Percentiles rank a stretch among this genome's conserved stretches.
Conservation (phyloP, 2,797 vertebrate species). For the Pangasius larnaudii region DNA sequence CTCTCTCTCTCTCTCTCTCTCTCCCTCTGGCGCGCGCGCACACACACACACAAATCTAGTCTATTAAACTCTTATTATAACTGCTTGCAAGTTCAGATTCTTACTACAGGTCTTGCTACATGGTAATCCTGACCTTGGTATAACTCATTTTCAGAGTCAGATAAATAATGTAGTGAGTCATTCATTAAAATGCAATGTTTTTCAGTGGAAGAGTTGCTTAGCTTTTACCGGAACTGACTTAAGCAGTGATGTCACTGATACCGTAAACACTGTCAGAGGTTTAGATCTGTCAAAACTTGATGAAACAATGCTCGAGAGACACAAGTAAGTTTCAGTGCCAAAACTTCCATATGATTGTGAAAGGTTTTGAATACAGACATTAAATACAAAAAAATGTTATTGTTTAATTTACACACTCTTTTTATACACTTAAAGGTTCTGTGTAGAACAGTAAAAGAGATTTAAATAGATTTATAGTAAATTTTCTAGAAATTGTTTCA, state of each 20-base stretch:
- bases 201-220: not conserved
- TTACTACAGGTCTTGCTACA: not conserved
- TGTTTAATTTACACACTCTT: not conserved
- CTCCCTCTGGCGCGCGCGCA: no score
- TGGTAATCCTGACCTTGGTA: not conserved
- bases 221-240: not conserved
- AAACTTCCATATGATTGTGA: not conserved
- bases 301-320: not conserved
- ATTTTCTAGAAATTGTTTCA: not conserved
- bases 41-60: not conserved
- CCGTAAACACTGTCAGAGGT: not conserved
- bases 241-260: not conserved
- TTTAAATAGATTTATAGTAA: not conserved
- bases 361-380: not conserved
- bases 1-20: no score
- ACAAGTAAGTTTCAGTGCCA: not conserved
- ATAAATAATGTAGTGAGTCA: not conserved
- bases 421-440: not conserved
- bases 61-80: not conserved
- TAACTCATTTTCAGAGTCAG: not conserved
- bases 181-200: not conserved
- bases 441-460: not conserved
- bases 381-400: not conserved
- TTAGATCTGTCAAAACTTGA: not conserved
- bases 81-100: not conserved